A percentile compares a stretch with the other conserved stretches of the same genome.
Evolutionary conservation across 2,888 invertebrate genomes (phyloP).

Genomic region (Tyria jacobaeae): DNA sequence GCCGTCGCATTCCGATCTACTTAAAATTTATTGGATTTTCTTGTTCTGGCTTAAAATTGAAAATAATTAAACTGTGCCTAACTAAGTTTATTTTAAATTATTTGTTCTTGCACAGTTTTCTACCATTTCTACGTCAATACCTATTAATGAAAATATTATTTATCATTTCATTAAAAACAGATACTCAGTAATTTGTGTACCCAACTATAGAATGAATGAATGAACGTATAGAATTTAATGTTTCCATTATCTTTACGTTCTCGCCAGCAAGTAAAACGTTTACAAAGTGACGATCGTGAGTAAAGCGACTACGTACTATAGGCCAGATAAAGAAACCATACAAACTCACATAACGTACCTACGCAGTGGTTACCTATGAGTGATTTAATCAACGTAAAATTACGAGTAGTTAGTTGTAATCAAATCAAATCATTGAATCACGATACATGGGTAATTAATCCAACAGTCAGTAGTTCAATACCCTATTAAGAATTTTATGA

Average conservation of each 20-base stretch:
- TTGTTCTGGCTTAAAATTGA: too few species aligned
- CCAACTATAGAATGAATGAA: too few species aligned
- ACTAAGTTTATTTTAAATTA: not conserved
- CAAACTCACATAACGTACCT: constrained; percentile 16
- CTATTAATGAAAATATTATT: too few species aligned
- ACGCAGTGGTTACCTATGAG: constrained; percentile 12
- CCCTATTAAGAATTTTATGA: constrained; percentile 63
- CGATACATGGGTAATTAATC: too few species aligned
- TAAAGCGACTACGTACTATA: constrained; percentile 1
- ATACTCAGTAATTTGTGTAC: too few species aligned
- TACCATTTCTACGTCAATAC: too few species aligned
- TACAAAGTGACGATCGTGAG: not conserved
- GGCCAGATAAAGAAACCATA: constrained; percentile 18
- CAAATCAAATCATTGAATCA: constrained; percentile 34
- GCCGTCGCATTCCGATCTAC: constrained; percentile 15
- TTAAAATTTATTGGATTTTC: constrained; percentile 14
- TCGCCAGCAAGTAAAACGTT: not conserved
- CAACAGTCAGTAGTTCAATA: constrained; percentile 49
- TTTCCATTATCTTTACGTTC: too few species aligned
- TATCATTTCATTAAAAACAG: too few species aligned
- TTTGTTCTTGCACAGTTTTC: not conserved
- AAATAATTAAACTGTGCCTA: not conserved
- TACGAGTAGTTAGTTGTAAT: constrained; percentile 49
- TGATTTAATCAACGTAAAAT: constrained; percentile 65
- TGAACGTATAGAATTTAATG: too few species aligned